Conservation (phyloP, 2,113 vertebrate genomes). For the Phalacrocorax pelagicus region DNA sequence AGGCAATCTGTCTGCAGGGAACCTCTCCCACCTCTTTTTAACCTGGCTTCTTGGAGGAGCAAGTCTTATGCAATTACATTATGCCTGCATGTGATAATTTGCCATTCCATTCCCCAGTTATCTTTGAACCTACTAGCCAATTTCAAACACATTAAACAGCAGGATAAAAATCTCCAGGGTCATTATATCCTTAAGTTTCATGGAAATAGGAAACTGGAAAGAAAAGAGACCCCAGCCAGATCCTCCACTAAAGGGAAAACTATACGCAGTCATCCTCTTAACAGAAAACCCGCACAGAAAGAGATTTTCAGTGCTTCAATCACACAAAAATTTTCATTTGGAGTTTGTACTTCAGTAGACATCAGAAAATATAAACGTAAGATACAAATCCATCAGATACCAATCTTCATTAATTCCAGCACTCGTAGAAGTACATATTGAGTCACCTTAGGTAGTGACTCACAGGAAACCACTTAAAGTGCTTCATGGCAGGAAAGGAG, state of each 20-base stretch:
- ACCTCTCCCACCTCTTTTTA: background rate
- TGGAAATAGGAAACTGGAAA: background rate
- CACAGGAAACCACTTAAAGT: slow-evolving; percentile 21
- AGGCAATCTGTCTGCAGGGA: background rate
- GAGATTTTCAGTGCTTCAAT: background rate
- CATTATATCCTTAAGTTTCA: background rate
- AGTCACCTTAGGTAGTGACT: background rate
- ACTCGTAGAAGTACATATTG: background rate
- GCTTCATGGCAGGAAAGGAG: background rate
- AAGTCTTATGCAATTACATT: background rate
- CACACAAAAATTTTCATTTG: background rate
- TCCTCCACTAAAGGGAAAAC: background rate
- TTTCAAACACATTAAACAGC: background rate
- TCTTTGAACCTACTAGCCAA: background rate
- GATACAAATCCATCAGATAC: slow-evolving; percentile 19
- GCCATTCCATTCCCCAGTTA: background rate
- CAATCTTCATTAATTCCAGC: slow-evolving; percentile 28
- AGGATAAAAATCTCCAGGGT: background rate
- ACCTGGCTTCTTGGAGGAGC: background rate
- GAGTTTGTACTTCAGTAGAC: background rate
- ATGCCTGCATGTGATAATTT: background rate
- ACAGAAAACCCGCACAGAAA: background rate
- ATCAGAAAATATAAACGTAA: background rate
- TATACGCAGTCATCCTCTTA: background rate
- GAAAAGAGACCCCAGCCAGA: background rate